These are phyloP conservation scores for Ophioderma brevispina DNA, from an alignment of 35 echinoderm and acorn worm species.

Conservation along the genomic window DNA sequence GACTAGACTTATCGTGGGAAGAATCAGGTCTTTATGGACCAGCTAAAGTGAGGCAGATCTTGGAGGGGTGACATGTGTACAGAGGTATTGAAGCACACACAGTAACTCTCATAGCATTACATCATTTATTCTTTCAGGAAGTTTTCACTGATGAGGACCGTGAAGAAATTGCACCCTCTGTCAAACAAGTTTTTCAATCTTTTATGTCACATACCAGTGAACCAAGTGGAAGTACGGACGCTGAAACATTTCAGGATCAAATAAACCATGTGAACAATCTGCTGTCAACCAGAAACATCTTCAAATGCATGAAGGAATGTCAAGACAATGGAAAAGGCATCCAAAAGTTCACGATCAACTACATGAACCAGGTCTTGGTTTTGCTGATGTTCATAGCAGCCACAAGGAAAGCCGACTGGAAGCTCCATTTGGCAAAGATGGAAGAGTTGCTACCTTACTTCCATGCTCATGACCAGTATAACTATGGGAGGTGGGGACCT, in stretches of 20 bases:
- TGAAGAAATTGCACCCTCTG: neutral
- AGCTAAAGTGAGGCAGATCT: slow-evolving; percentile 11
- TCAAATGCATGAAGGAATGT: neutral
- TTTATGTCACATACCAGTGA: neutral
- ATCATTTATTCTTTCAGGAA: neutral
- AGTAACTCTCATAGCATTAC: neutral
- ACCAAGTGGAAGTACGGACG: neutral
- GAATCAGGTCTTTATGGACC: slow-evolving; percentile 17
- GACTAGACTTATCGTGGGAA: slow-evolving; percentile 18
- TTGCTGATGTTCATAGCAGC: neutral
- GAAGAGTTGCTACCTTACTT: slow-evolving; percentile 30
- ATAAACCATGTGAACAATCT: neutral
- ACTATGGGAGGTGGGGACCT: slow-evolving; percentile 9
- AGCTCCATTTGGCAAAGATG: slow-evolving; percentile 1
- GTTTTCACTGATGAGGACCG: neutral
- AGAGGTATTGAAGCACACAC: slow-evolving; percentile 23
- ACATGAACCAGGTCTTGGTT: neutral
- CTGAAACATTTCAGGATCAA: neutral
- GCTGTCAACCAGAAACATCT: neutral
- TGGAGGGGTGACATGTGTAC: slow-evolving; percentile 11
- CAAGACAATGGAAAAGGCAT: neutral
- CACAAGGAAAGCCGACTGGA: slow-evolving; percentile 30
- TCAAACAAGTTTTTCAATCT: neutral
- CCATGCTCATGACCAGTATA: slow-evolving; percentile 40
- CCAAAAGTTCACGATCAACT: neutral